Conservation (phyloP, 2,888 invertebrate species). For the Linnaemya tessellans region DNA sequence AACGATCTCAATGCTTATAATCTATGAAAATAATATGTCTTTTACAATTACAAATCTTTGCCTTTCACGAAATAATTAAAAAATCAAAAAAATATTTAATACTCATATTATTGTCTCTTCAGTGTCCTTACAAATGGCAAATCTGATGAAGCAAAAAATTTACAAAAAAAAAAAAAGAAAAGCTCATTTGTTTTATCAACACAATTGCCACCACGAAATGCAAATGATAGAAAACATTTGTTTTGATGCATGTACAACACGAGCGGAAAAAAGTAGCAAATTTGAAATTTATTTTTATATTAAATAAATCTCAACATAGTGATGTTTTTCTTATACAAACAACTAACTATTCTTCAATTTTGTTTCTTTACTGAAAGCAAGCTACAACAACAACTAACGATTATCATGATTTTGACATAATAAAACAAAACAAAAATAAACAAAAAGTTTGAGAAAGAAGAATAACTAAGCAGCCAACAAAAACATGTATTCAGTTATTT, state of each 20-base stretch:
- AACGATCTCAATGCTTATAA: neutral
- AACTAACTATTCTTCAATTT: conserved; percentile 41
- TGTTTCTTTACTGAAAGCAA: conserved; percentile 5
- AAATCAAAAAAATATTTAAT: conserved; percentile 16
- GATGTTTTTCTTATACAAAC: conserved; percentile 26
- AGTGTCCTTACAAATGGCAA: conserved; percentile 6
- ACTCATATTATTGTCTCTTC: conserved; percentile 1
- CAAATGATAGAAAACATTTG: conserved; percentile 66
- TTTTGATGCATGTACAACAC: conserved; percentile 59
- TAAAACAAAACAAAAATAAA: neutral
- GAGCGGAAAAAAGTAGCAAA: conserved; percentile 60
- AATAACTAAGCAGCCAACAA: conserved; percentile 41
- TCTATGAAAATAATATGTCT: neutral
- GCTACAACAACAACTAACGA: conserved; percentile 71
- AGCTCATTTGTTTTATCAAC: conserved; percentile 52
- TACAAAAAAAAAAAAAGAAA: conserved; percentile 16
- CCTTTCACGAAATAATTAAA: conserved; percentile 26
- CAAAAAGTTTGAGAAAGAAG: neutral
- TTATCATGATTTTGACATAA: conserved; percentile 65
- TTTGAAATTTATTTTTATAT: conserved; percentile 68
- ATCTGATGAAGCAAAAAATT: conserved; percentile 13
- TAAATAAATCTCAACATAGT: conserved; percentile 63
- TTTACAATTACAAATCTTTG: neutral
- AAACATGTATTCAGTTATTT: conserved; percentile 57
- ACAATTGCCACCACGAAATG: conserved; percentile 47